A percentile compares a stretch with the other conserved stretches of the same genome.
These are phyloP conservation scores for Anthoptus insignis DNA, from an alignment of 2,888 invertebrate species.

Conservation along the genomic window DNA sequence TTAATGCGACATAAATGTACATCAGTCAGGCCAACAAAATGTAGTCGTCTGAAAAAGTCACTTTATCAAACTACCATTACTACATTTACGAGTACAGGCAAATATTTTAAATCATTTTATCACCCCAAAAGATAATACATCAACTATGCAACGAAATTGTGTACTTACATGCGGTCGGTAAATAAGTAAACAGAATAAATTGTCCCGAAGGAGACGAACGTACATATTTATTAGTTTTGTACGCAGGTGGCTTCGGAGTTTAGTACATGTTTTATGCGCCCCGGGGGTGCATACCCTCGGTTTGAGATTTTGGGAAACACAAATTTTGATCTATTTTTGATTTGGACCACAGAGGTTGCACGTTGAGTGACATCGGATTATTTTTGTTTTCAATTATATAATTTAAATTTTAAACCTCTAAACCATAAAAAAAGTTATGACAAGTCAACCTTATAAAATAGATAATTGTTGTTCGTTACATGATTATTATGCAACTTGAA, in stretches of 20 bases:
- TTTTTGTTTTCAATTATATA: too few species aligned
- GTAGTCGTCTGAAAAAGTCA: too few species aligned
- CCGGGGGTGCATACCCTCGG: conserved; percentile 53
- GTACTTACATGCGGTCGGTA: conserved; percentile 51
- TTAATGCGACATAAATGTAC: too few species aligned
- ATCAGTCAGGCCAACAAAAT: too few species aligned
- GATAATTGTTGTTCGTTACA: too few species aligned
- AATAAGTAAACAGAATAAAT: conserved; percentile 74
- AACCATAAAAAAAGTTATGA: too few species aligned
- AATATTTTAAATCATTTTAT: neutral
- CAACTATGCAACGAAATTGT: conserved; percentile 2
- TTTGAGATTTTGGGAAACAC: conserved; percentile 17
- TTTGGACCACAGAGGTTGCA: neutral
- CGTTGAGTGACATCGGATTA: too few species aligned
- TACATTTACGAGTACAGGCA: too few species aligned
- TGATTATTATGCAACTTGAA: too few species aligned
- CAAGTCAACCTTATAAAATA: too few species aligned
- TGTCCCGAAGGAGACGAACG: conserved; percentile 62
- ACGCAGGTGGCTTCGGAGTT: conserved; percentile 72
- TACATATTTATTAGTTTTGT: conserved; percentile 68
- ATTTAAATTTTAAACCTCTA: too few species aligned
- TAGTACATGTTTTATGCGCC: conserved; percentile 68
- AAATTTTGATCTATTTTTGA: neutral
- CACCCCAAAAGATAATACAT: neutral
- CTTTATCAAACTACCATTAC: too few species aligned